Evolutionary conservation across 2,888 invertebrate species (phyloP).

Genomic region (Protodeltote pygarga): DNA sequence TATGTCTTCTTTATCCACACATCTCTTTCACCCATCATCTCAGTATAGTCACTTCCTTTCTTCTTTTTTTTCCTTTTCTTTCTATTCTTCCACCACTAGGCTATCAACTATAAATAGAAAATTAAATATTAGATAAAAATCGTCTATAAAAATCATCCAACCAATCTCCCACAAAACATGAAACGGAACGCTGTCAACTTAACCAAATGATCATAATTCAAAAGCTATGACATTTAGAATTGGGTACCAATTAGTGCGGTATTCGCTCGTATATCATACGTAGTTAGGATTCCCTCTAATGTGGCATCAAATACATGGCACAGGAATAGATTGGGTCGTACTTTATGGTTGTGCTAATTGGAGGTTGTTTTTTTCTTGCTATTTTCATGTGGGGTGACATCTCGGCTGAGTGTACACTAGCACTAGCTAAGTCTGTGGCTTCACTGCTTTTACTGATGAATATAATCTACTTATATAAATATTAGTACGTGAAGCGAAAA

Average conservation of each 20-base stretch:
- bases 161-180: too few relatives aligned
- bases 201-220: constrained; percentile 24
- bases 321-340: constrained; percentile 22
- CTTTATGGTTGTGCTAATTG: constrained; percentile 28
- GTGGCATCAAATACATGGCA: constrained; percentile 33
- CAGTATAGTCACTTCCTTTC: too few relatives aligned
- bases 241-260: constrained; percentile 38
- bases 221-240: constrained; percentile 38
- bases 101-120: not conserved
- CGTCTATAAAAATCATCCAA: constrained; percentile 6
- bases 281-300: constrained; percentile 28
- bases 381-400: not conserved
- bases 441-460: too few relatives aligned
- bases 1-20: too few relatives aligned
- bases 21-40: too few relatives aligned
- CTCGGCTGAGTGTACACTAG: too few relatives aligned
- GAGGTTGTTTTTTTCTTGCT: constrained; percentile 21
- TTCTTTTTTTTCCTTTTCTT: too few relatives aligned
- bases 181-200: not conserved
- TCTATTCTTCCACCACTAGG: too few relatives aligned
- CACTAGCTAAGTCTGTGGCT: too few relatives aligned
- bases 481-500: too few relatives aligned
- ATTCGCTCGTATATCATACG: constrained; percentile 34
- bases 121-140: not conserved
- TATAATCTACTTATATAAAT: too few relatives aligned